Evolutionary conservation across 2,113 vertebrate species (phyloP).

Genomic region (Zosterops hypoxanthus): DNA sequence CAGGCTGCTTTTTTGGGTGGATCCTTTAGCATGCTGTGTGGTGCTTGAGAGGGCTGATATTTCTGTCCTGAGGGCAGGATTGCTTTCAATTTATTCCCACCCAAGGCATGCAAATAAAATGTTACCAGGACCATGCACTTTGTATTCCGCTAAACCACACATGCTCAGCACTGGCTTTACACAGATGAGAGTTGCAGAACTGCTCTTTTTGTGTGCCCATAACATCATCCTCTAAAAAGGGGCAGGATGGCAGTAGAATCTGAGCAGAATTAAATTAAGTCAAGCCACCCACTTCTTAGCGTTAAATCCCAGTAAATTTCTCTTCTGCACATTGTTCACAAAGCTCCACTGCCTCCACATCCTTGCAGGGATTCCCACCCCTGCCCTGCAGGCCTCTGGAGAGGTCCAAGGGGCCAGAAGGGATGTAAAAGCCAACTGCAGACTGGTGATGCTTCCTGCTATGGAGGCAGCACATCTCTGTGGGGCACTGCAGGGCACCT

Average conservation of each 20-base stretch:
- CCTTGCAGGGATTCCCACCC: not conserved
- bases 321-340: fast-evolving
- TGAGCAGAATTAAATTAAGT: not conserved
- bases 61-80: not conserved
- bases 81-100: not conserved
- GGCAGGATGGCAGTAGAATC: not conserved
- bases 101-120: not conserved
- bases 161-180: fast-evolving
- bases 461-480: not conserved
- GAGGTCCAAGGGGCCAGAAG: fast-evolving
- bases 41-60: not conserved
- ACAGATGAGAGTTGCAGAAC: fast-evolving
- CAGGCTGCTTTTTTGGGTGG: not conserved
- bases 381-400: not conserved
- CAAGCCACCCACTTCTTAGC: not conserved
- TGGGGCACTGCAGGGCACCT: not conserved
- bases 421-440: not conserved
- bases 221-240: not conserved
- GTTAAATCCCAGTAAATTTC: not conserved
- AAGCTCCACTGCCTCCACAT: not conserved
- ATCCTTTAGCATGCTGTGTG: not conserved
- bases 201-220: not conserved
- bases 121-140: not conserved
- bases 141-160: fast-evolving
- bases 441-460: not conserved